Base-by-base conservation (phyloP, 1,140 invertebrate species). In the Micrasema minimum region DNA sequence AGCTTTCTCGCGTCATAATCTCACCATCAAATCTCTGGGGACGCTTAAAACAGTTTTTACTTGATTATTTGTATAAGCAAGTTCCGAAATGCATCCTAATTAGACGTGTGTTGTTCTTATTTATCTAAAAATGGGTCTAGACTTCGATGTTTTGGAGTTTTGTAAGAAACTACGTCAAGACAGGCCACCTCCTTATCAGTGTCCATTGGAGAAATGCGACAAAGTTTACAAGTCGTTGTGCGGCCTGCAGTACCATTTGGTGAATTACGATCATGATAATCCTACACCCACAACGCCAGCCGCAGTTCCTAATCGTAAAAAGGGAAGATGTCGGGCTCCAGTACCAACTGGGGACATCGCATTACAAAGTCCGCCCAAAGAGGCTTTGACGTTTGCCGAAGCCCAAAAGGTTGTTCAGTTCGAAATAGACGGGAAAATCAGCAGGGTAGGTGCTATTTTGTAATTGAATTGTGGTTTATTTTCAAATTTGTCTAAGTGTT, bases 121-220 rank as follows among this genome's bases (percentile, higher is more conserved):
- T 5, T 14, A 31, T 31, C 53, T 51, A 9, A 65, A 71, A 81
- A 92, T 92, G 90, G 90, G 88, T 69, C 82, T 91, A 48, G 90
- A 94, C 81, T 93, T 94, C 84, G 93, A 95, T 87, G 89, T 94
- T 67, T 86, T 92, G 76, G 91, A 92, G 79, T 95, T 93, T 83
- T 93, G 91, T 78, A 89, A 92, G 77, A 93, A 94, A 81, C 85
- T 94, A 70, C 87, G 90, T 72, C 89, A 89, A 73, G 90, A 92
- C 69, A 92, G 88, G 78, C 86, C 92, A 66, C 93, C 93, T 69
- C 93, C 93, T 35, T 95, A 93, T 82, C 88, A 90, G 76, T 96
- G 94, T 78, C 94, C 94, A 10, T 85, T 94, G 43, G 88, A 90
- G 76, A 90, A 91, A 71, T 96, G 94, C 83, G 91, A 90, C 48